A percentile compares a stretch with the other conserved stretches of the same genome.
Conservation (phyloP, 2,888 invertebrate genomes). For the Aspidiotus rigidus region DNA sequence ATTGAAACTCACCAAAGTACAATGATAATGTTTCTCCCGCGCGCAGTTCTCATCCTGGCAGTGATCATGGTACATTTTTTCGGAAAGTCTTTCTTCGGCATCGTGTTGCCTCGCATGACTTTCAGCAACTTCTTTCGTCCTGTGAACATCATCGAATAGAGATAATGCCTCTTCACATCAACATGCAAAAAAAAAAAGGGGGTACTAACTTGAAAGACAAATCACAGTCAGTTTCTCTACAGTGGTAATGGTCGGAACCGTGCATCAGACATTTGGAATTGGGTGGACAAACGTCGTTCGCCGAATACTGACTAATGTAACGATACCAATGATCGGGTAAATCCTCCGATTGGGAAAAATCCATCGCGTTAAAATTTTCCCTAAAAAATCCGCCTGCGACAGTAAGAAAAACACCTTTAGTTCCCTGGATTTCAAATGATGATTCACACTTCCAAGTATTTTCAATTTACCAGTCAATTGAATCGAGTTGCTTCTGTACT, state of each 20-base stretch:
- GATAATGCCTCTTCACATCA: not conserved
- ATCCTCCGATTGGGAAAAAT: slow-evolving; percentile 36
- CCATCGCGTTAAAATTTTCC: slow-evolving; percentile 33
- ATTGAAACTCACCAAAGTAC: slow-evolving; percentile 63
- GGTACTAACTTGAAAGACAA: slow-evolving; percentile 55
- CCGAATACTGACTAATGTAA: slow-evolving; percentile 36
- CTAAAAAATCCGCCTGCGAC: slow-evolving; percentile 27
- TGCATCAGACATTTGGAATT: slow-evolving; percentile 37
- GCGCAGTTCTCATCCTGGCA: slow-evolving; percentile 64
- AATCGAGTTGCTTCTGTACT: slow-evolving; percentile 5
- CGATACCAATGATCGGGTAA: slow-evolving; percentile 37
- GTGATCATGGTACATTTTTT: slow-evolving; percentile 62
- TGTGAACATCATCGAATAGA: slow-evolving; percentile 14
- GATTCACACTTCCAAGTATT: too few relatives aligned
- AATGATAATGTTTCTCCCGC: slow-evolving; percentile 78
- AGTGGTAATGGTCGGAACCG: slow-evolving; percentile 69
- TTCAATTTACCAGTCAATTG: slow-evolving; percentile 10
- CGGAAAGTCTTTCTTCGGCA: slow-evolving; percentile 75
- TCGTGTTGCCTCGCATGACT: slow-evolving; percentile 84
- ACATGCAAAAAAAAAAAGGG: not conserved
- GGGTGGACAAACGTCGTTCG: slow-evolving; percentile 22
- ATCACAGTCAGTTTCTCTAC: slow-evolving; percentile 66
- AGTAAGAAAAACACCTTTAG: not conserved
- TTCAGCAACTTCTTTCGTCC: slow-evolving; percentile 48
- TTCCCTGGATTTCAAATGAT: too few relatives aligned